A percentile compares a stretch with the other conserved stretches of the same genome.
phyloP scores from a whole-genome alignment of 1,140 invertebrate genomes.

The Scaptomyza montana region DNA sequence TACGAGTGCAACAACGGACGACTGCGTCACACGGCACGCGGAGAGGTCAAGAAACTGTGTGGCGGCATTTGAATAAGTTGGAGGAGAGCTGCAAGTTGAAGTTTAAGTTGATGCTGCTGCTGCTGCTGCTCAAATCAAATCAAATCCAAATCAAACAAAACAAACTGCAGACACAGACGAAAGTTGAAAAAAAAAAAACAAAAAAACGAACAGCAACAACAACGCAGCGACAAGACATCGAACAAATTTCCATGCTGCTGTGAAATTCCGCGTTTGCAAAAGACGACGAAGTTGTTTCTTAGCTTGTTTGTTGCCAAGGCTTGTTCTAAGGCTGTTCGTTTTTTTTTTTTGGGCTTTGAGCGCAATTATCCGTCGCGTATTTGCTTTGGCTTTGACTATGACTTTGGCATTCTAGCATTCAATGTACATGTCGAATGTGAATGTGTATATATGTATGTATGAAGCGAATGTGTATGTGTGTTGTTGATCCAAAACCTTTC shows the following conservation, averaged over 20 bases:
- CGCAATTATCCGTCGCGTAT: constrained; percentile 55
- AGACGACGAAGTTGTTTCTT: constrained; percentile 51
- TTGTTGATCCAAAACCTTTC: constrained; percentile 44
- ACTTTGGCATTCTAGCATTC: constrained; percentile 44
- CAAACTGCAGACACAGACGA: constrained; percentile 28
- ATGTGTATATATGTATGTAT: too few species aligned
- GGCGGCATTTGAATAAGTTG: constrained; percentile 62
- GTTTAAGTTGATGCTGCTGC: background rate
- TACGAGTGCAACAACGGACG: constrained; percentile 48
- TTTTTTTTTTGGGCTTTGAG: constrained; percentile 32
- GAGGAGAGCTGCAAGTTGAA: background rate
- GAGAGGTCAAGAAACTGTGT: constrained; percentile 71
- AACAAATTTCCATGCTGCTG: constrained; percentile 81
- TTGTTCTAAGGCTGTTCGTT: constrained; percentile 43
- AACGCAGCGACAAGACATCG: constrained; percentile 65
- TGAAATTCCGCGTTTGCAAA: constrained; percentile 65
- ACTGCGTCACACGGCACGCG: constrained; percentile 62
- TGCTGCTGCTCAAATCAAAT: constrained; percentile 69
- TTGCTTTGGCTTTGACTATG: constrained; percentile 41
- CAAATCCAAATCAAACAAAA: constrained; percentile 79
- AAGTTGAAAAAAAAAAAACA: background rate
- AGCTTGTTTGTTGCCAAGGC: constrained; percentile 38
- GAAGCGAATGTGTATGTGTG: background rate
- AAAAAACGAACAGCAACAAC: constrained; percentile 17
- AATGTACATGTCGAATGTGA: constrained; percentile 33